phyloP scores from a whole-genome alignment of 2,888 invertebrate species.

The Hofmannophila pseudospretella region DNA sequence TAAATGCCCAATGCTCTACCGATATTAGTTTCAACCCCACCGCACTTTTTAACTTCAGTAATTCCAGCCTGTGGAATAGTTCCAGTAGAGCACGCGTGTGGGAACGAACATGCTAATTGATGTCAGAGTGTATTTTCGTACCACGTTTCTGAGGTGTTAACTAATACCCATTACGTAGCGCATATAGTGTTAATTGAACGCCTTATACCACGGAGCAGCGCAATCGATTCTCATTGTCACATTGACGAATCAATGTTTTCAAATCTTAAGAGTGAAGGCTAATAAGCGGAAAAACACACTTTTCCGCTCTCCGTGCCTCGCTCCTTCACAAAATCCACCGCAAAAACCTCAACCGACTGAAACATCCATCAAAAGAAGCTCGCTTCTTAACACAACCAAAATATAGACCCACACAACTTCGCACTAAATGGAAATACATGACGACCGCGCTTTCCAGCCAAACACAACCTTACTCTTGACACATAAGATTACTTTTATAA shows the following conservation, averaged over 20 bases:
- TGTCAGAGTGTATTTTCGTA: slow-evolving; percentile 52
- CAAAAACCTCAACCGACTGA: slow-evolving; percentile 52
- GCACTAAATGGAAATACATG: slow-evolving; percentile 54
- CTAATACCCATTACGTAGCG: slow-evolving; percentile 30
- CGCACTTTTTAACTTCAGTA: slow-evolving; percentile 17
- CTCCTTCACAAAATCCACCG: slow-evolving; percentile 43
- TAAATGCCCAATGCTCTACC: slow-evolving; percentile 30
- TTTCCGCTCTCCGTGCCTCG: slow-evolving; percentile 31
- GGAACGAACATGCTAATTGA: slow-evolving; percentile 44
- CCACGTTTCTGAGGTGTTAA: slow-evolving; percentile 26
- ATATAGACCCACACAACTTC: slow-evolving; percentile 53
- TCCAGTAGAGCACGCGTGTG: slow-evolving; percentile 24
- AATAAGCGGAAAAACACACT: slow-evolving; percentile 32
- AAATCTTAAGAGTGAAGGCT: slow-evolving; percentile 13
- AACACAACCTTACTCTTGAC: slow-evolving; percentile 36
- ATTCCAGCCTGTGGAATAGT: slow-evolving; percentile 29
- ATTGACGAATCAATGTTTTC: slow-evolving; percentile 5
- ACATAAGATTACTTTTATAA: slow-evolving; percentile 41
- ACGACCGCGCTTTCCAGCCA: slow-evolving; percentile 21
- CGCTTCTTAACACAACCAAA: slow-evolving; percentile 61
- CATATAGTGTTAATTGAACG: slow-evolving; percentile 35
- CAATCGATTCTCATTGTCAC: slow-evolving; percentile 14
- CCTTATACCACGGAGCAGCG: slow-evolving; percentile 30
- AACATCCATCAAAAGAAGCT: slow-evolving; percentile 63
- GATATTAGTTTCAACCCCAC: slow-evolving; percentile 17